Conservation (phyloP, 2,888 invertebrate genomes). For the Heliconius hortense region DNA sequence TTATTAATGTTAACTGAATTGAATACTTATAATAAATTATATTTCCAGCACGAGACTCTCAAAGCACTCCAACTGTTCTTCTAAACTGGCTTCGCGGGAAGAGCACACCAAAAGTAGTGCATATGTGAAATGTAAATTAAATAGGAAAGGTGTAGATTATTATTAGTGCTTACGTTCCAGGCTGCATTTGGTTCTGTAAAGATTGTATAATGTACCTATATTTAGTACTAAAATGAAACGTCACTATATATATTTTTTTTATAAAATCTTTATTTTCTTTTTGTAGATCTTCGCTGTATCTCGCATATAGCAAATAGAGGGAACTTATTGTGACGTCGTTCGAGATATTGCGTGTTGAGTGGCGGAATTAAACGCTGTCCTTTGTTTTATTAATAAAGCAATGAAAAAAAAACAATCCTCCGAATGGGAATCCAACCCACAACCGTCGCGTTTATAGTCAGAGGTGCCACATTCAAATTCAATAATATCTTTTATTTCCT, state of each 20-base stretch:
- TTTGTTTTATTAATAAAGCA: not conserved
- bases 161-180: constrained; percentile 29
- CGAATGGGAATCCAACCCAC: not conserved
- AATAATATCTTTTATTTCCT: not conserved
- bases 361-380: not conserved
- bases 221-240: not conserved
- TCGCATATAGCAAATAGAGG: not conserved
- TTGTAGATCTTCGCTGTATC: not conserved
- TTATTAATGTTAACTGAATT: not conserved
- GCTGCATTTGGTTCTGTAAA: constrained; percentile 12
- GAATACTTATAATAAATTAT: constrained; percentile 35
- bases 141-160: constrained; percentile 19
- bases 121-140: constrained; percentile 76
- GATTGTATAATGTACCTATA: not conserved
- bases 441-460: not conserved
- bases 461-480: not conserved
- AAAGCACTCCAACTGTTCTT: constrained; percentile 90
- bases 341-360: not conserved
- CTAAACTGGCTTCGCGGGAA: constrained; percentile 92
- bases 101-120: constrained; percentile 85
- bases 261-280: not conserved
- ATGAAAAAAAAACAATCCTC: not conserved
- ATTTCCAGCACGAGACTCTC: constrained; percentile 87
- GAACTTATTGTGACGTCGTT: not conserved
- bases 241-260: not conserved